Evolutionary conservation across 2,888 invertebrate species (phyloP).

Genomic region (Acanthosepion esculentum): DNA sequence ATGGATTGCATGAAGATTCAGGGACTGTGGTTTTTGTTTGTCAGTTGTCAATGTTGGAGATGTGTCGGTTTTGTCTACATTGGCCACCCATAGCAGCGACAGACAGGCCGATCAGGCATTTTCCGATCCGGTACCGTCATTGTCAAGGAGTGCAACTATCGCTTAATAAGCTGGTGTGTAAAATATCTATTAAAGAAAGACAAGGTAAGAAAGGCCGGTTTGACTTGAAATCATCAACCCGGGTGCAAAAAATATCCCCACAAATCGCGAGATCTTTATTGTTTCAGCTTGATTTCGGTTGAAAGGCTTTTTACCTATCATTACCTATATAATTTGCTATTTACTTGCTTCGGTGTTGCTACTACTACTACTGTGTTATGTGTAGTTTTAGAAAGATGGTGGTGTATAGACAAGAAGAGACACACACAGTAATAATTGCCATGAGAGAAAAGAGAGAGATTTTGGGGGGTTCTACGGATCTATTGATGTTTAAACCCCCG

Average conservation of each 20-base stretch:
- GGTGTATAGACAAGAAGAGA: not conserved
- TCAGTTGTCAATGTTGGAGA: not conserved
- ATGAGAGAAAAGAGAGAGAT: too few relatives aligned
- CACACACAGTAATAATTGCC: not conserved
- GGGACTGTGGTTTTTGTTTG: not conserved
- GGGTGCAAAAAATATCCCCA: not conserved
- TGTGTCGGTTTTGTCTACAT: not conserved
- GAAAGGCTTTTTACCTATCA: not conserved
- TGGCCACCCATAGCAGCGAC: not conserved
- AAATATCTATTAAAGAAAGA: not conserved
- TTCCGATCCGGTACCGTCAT: slow-evolving; percentile 11
- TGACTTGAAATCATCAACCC: too few relatives aligned
- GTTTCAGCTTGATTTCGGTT: not conserved
- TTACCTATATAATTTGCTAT: slow-evolving; percentile 12
- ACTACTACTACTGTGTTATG: slow-evolving; percentile 15
- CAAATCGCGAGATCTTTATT: not conserved
- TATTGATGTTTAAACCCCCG: not conserved
- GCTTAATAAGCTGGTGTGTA: not conserved
- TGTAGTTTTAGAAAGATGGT: not conserved
- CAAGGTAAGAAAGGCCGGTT: slow-evolving; percentile 18
- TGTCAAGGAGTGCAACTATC: slow-evolving; percentile 33
- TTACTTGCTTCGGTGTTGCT: not conserved
- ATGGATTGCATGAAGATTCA: not conserved
- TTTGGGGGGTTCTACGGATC: not conserved
- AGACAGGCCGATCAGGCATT: not conserved